These are phyloP conservation scores for Netelia fuscicornis DNA, from an alignment of 2,888 invertebrate genomes.

Conservation along the genomic window DNA sequence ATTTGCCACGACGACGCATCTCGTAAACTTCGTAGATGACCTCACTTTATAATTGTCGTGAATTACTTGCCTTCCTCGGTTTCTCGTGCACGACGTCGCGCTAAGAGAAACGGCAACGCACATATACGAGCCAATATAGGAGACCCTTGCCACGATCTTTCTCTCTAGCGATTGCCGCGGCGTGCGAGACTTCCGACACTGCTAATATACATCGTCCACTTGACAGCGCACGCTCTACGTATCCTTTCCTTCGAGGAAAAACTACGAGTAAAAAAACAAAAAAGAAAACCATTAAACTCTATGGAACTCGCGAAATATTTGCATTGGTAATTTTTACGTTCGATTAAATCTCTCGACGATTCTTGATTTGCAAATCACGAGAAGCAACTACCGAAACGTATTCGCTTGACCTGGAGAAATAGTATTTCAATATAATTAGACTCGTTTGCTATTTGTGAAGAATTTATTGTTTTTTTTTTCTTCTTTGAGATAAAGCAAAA, in stretches of 20 bases:
- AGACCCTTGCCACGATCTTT: constrained; percentile 52
- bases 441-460: not conserved
- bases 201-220: constrained; percentile 22
- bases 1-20: constrained; percentile 84
- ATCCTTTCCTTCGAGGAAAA: constrained; percentile 13
- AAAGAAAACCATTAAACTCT: not conserved
- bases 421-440: too few relatives aligned
- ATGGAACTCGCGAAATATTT: constrained; percentile 9
- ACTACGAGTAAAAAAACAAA: constrained; percentile 2
- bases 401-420: too few relatives aligned
- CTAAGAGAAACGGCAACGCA: constrained; percentile 52
- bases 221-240: constrained; percentile 2
- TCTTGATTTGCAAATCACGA: not conserved
- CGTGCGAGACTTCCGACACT: constrained; percentile 48
- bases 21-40: constrained; percentile 84
- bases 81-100: constrained; percentile 59
- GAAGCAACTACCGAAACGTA: too few relatives aligned
- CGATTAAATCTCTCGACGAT: not conserved
- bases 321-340: constrained; percentile 24
- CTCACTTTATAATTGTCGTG: constrained; percentile 84
- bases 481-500: not conserved
- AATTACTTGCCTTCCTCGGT: constrained; percentile 76
- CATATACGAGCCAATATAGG: constrained; percentile 27
- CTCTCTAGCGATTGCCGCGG: constrained; percentile 3
- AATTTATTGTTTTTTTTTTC: not conserved